These are phyloP conservation scores for Drosophila quinaria DNA, from an alignment of 2,888 invertebrate species.

Conservation along the genomic window DNA sequence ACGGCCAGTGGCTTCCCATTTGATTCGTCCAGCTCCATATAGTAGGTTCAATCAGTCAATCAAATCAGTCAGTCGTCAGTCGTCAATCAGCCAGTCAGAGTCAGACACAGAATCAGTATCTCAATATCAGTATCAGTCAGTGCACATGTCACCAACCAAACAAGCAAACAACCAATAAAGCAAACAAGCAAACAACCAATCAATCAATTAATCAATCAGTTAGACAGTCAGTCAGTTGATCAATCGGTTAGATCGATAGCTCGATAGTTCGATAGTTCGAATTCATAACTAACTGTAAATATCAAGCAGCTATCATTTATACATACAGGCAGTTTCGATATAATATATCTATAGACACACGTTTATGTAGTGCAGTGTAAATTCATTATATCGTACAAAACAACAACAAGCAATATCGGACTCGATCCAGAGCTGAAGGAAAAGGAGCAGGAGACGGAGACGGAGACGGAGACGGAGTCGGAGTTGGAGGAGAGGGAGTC, in stretches of 20 bases:
- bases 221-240: constrained; percentile 27
- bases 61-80: constrained; percentile 49
- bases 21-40: constrained; percentile 82
- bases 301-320: constrained; percentile 32
- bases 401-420: constrained; percentile 36
- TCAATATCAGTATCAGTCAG: constrained; percentile 48
- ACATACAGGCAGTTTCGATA: constrained; percentile 19
- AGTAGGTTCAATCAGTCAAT: constrained; percentile 76
- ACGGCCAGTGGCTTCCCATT: constrained; percentile 84
- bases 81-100: constrained; percentile 30
- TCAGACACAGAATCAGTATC: constrained; percentile 37
- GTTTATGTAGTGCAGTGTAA: constrained; percentile 58
- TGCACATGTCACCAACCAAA: constrained; percentile 48
- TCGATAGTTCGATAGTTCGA: constrained; percentile 24
- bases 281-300: constrained; percentile 53
- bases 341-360: constrained; percentile 21
- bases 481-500: background rate
- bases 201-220: constrained; percentile 32
- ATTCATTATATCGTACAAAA: constrained; percentile 24
- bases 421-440: constrained; percentile 14
- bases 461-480: background rate
- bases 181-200: constrained; percentile 21
- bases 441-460: background rate
- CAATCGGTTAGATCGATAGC: constrained; percentile 26
- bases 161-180: constrained; percentile 20